phyloP scores from a whole-genome alignment of 2,797 vertebrate genomes.

The Sebastiscus albofasciatus region DNA sequence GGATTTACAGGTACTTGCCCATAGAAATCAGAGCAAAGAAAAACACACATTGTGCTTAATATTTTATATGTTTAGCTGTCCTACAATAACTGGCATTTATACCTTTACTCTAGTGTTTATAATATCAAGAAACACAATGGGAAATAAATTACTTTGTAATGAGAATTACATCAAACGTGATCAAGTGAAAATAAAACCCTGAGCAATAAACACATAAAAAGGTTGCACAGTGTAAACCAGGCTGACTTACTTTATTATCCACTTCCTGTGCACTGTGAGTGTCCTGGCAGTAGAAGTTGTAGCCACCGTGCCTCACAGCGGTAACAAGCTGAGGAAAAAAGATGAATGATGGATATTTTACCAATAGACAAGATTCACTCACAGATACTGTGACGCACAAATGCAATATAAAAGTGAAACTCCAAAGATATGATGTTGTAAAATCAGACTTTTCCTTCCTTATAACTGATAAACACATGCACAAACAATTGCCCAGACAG shows the following conservation, averaged over 20 bases:
- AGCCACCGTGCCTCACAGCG: constrained; percentile 88
- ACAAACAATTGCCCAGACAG: background rate
- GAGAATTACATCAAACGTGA: background rate
- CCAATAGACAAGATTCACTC: background rate
- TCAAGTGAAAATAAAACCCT: background rate
- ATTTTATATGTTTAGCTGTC: background rate
- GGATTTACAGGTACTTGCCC: constrained; percentile 56
- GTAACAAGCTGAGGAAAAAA: constrained; percentile 85
- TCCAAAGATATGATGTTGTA: background rate
- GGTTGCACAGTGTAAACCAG: background rate
- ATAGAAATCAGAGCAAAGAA: constrained; percentile 31
- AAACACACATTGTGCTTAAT: background rate
- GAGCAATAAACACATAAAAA: background rate
- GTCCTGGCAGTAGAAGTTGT: constrained; percentile 96
- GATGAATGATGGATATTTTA: background rate
- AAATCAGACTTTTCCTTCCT: background rate
- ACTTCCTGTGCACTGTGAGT: constrained; percentile 88
- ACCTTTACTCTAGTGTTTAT: background rate
- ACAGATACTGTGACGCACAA: background rate
- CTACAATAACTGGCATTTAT: background rate
- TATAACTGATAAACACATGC: background rate
- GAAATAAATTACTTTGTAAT: background rate
- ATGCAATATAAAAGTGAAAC: background rate
- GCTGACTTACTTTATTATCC: constrained; percentile 89
- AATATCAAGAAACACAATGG: background rate